These are phyloP conservation scores for Drosophila hamatofila DNA, from an alignment of 2,888 invertebrate species.

Conservation along the genomic window DNA sequence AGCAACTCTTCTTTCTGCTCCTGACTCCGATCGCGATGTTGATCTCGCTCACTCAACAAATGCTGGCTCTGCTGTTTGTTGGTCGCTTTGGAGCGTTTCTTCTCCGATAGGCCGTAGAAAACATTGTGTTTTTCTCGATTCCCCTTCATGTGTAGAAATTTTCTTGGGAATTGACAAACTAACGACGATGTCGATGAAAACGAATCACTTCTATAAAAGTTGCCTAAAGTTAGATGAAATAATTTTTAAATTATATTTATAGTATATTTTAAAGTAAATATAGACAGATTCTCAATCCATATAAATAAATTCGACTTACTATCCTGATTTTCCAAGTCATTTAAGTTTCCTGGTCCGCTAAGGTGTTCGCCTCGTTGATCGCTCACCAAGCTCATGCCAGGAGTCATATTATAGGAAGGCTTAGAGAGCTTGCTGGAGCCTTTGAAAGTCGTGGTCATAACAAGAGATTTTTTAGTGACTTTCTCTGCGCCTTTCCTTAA, in stretches of 20 bases:
- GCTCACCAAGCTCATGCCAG: constrained; percentile 24
- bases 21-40: not conserved
- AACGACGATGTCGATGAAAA: constrained; percentile 73
- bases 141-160: constrained; percentile 57
- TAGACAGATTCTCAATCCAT: not conserved
- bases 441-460: not conserved
- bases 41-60: constrained; percentile 13
- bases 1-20: not conserved
- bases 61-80: constrained; percentile 34
- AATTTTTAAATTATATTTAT: not conserved
- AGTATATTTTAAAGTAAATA: not conserved
- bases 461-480: not conserved
- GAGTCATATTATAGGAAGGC: not conserved
- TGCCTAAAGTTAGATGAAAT: not conserved
- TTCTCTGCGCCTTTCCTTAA: constrained; percentile 24
- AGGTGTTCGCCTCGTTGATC: not conserved
- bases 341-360: not conserved
- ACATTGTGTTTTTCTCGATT: constrained; percentile 13
- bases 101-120: constrained; percentile 42
- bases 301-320: constrained; percentile 16
- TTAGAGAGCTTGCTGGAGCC: constrained; percentile 1
- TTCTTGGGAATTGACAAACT: constrained; percentile 59
- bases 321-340: constrained; percentile 21
- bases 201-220: constrained; percentile 11
- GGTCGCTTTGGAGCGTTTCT: constrained; percentile 12